Conservation (phyloP, 1,140 invertebrate species). For the Hycleus phaleratus region DNA sequence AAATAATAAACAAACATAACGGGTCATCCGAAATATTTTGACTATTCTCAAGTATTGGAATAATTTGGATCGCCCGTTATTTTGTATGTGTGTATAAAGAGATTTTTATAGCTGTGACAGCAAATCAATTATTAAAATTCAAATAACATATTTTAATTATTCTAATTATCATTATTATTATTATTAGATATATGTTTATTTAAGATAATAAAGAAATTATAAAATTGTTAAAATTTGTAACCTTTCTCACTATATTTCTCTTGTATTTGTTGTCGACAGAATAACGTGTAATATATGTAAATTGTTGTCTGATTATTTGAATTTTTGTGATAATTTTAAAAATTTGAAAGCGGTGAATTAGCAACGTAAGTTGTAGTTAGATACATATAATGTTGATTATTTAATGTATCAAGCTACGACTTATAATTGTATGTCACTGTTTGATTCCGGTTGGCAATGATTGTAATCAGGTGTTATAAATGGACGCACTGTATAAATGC, state of each 20-base stretch:
- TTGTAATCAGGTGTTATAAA: neutral
- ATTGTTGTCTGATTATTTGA: too few species aligned
- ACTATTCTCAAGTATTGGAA: too few species aligned
- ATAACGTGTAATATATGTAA: too few species aligned
- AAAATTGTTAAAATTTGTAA: constrained; percentile 2
- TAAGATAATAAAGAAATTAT: constrained; percentile 1
- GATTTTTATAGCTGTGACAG: constrained; percentile 25
- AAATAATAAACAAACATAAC: neutral
- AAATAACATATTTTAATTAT: too few species aligned
- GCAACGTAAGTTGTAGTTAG: neutral
- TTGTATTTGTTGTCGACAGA: too few species aligned
- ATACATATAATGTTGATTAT: neutral
- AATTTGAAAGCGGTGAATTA: neutral
- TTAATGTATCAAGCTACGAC: neutral
- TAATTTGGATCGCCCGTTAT: neutral
- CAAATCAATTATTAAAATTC: constrained; percentile 22
- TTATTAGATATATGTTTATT: constrained; percentile 2
- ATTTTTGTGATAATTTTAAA: too few species aligned
- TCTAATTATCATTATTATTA: too few species aligned
- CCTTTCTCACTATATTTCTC: neutral
- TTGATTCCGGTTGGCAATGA: neutral
- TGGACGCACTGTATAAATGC: neutral
- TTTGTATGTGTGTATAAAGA: constrained; percentile 17
- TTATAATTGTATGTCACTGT: neutral
- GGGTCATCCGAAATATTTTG: too few species aligned